A percentile compares a stretch with the other conserved stretches of the same genome.
These are phyloP conservation scores for Notarius lentiginosus DNA, from an alignment of 2,113 vertebrate species.

Conservation along the genomic window DNA sequence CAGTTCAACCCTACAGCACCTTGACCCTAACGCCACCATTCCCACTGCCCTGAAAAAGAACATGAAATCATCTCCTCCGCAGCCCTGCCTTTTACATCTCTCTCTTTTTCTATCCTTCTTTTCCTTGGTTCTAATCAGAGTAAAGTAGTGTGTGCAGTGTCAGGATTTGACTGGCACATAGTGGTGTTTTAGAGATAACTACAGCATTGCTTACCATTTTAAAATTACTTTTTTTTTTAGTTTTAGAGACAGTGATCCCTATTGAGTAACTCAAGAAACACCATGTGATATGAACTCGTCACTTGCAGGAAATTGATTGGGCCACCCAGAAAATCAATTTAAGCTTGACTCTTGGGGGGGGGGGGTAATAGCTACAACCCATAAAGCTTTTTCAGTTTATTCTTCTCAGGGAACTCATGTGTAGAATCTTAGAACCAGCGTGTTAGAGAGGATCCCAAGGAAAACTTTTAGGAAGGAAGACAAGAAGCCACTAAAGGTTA, in stretches of 20 bases:
- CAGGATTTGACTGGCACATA: not conserved
- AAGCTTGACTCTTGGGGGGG: not conserved
- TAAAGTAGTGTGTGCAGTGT: not conserved
- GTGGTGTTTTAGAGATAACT: not conserved
- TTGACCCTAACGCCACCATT: not conserved
- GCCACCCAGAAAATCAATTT: not conserved
- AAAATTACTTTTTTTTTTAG: not conserved
- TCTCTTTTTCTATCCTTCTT: not conserved
- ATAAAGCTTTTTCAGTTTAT: not conserved
- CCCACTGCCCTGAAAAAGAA: not conserved
- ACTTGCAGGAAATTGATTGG: not conserved
- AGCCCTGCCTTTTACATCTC: not conserved
- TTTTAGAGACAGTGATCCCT: not conserved
- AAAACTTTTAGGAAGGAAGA: not conserved
- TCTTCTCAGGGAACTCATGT: not conserved
- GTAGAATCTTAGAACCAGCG: not conserved
- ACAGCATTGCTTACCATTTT: not conserved
- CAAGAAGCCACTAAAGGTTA: not conserved
- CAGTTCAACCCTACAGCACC: slow-evolving; percentile 31
- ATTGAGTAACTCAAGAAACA: not conserved
- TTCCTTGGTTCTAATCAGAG: not conserved
- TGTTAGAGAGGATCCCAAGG: not conserved
- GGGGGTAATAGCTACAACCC: not conserved
- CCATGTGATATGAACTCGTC: not conserved
- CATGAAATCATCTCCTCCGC: not conserved